These are phyloP conservation scores for Pteronura brasiliensis DNA, from an alignment of 2,113 vertebrate species.

Conservation along the genomic window DNA sequence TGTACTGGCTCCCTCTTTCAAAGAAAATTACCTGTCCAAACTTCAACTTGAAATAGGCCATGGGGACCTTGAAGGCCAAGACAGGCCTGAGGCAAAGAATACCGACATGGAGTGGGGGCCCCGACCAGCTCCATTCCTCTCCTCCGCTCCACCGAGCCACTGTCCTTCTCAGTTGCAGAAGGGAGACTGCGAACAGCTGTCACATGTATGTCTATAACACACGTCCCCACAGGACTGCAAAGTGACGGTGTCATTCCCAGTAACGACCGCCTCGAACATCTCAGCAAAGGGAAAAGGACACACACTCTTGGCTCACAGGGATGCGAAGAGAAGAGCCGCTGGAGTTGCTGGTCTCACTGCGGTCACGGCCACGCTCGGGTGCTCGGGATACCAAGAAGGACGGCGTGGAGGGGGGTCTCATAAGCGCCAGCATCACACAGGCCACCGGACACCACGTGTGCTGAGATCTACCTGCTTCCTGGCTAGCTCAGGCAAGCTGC, in stretches of 20 bases:
- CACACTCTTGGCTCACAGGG: background rate
- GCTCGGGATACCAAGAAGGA: background rate
- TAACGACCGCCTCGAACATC: background rate
- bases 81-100: background rate
- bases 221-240: background rate
- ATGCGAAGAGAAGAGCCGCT: fast-evolving
- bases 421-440: background rate
- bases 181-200: background rate
- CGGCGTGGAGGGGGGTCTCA: background rate
- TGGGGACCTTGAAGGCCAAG: background rate
- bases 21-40: background rate
- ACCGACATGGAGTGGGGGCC: background rate
- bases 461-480: background rate
- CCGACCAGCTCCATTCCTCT: fast-evolving
- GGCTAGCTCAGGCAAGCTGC: background rate
- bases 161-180: background rate
- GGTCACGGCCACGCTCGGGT: background rate
- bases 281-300: background rate
- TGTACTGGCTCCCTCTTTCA: background rate
- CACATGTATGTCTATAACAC: background rate
- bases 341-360: fast-evolving
- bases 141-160: background rate
- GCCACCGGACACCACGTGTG: fast-evolving
- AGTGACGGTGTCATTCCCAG: background rate
- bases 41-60: background rate